Evolutionary conservation across 2,113 vertebrate species (phyloP).

Genomic region (Pseudorhombus dupliciocellatus): DNA sequence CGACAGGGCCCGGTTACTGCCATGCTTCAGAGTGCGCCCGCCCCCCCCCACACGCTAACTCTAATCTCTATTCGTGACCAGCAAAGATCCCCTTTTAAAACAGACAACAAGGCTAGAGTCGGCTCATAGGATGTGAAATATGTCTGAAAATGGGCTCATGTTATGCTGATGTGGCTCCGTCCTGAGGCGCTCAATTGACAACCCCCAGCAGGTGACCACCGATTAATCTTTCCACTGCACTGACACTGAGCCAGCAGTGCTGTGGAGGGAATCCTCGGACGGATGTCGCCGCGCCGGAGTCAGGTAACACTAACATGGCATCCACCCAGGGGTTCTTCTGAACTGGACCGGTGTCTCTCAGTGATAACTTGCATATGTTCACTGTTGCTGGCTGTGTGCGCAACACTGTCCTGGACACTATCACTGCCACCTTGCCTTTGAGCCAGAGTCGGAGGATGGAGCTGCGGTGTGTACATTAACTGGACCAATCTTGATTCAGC

Average conservation of each 20-base stretch:
- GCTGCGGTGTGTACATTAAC: too few relatives aligned
- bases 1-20: slow-evolving; percentile 38
- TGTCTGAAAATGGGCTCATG: slow-evolving; percentile 65
- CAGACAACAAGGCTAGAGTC: slow-evolving; percentile 52
- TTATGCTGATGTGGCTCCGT: slow-evolving; percentile 66
- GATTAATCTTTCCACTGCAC: slow-evolving; percentile 69
- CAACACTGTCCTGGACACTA: not conserved
- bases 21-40: slow-evolving; percentile 50
- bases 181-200: slow-evolving; percentile 71
- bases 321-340: slow-evolving; percentile 25
- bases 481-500: too few relatives aligned
- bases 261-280: slow-evolving; percentile 36
- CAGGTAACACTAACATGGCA: slow-evolving; percentile 39
- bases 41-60: slow-evolving; percentile 57
- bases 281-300: slow-evolving; percentile 30
- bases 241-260: slow-evolving; percentile 51
- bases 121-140: slow-evolving; percentile 63
- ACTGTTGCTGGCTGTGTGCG: slow-evolving; percentile 11
- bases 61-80: slow-evolving; percentile 61
- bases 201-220: slow-evolving; percentile 68
- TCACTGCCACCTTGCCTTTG: too few relatives aligned
- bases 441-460: too few relatives aligned
- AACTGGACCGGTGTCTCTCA: slow-evolving; percentile 1
- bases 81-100: slow-evolving; percentile 59
- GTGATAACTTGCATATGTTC: slow-evolving; percentile 14